A percentile compares a stretch with the other conserved stretches of the same genome.
These are phyloP conservation scores for Lypha dubia DNA, from an alignment of 2,888 invertebrate species.

Conservation along the genomic window DNA sequence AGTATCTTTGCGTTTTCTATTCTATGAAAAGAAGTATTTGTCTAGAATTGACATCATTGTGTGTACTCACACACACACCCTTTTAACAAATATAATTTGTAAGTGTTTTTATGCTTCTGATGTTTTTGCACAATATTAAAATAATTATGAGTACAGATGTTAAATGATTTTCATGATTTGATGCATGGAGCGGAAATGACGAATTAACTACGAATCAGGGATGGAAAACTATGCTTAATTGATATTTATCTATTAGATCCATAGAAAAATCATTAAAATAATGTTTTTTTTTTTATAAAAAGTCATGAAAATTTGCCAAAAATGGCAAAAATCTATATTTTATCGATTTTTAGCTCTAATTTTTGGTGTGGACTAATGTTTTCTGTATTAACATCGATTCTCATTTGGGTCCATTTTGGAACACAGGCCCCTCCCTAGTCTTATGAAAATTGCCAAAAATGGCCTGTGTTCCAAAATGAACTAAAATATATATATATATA, in stretches of 20 bases:
- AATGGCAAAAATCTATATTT: too few species aligned
- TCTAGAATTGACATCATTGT: constrained; percentile 1
- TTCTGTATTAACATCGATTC: too few species aligned
- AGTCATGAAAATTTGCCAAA: too few species aligned
- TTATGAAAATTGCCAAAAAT: too few species aligned
- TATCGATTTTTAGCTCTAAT: too few species aligned
- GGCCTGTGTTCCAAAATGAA: too few species aligned
- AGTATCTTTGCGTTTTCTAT: background rate
- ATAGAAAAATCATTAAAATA: background rate
- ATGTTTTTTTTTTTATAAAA: background rate
- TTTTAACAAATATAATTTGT: constrained; percentile 7
- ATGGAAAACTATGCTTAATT: background rate
- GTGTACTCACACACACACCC: background rate
- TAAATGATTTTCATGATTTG: constrained; percentile 70
- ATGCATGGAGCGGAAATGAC: constrained; percentile 69
- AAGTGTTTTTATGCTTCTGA: constrained; percentile 20
- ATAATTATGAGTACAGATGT: constrained; percentile 65
- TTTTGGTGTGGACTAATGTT: too few species aligned
- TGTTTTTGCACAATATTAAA: constrained; percentile 43
- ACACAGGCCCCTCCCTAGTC: too few species aligned
- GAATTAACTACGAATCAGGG: constrained; percentile 62
- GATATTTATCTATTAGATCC: background rate
- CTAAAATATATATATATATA: too few species aligned
- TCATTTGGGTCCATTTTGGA: too few species aligned
- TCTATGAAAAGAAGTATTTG: background rate